Conservation (phyloP, 53 echinoderm and acorn worm genomes). For the Pentamera pediparva region DNA sequence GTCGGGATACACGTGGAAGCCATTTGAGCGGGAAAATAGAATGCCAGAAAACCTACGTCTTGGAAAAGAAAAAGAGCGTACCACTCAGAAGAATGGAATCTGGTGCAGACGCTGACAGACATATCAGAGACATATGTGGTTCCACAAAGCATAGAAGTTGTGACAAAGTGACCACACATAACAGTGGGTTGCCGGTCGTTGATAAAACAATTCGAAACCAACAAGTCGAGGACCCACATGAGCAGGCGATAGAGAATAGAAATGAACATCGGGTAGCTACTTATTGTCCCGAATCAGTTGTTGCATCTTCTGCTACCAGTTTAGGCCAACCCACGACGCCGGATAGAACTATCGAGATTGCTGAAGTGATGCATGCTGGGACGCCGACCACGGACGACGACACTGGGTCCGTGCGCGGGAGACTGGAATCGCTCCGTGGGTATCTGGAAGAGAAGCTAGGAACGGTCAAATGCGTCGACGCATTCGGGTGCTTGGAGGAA, state of each 20-base stretch:
- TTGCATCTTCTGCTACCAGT: background rate
- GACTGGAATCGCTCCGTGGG: constrained; percentile 46
- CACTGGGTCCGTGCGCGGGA: constrained; percentile 46
- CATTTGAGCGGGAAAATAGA: background rate
- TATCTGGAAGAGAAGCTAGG: constrained; percentile 64
- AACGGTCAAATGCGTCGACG: constrained; percentile 14
- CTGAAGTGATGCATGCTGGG: constrained; percentile 42
- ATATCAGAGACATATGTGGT: too few relatives aligned
- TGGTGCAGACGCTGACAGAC: too few relatives aligned
- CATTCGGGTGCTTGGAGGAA: constrained; percentile 19
- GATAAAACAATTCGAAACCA: too few relatives aligned
- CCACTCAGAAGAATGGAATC: too few relatives aligned
- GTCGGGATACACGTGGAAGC: background rate
- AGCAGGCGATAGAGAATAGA: too few relatives aligned
- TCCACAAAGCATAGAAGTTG: too few relatives aligned
- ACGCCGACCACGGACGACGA: constrained; percentile 32
- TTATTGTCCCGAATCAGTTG: background rate
- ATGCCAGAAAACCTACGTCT: constrained; percentile 12
- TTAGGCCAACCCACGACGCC: too few relatives aligned
- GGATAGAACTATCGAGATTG: constrained; percentile 29
- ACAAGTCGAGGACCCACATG: too few relatives aligned
- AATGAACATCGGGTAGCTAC: too few relatives aligned
- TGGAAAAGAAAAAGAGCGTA: background rate
- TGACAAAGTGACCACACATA: too few relatives aligned
- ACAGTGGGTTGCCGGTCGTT: too few relatives aligned